Base-by-base conservation (phyloP, 2,888 invertebrate species). In the Drosophila emarginata region DNA sequence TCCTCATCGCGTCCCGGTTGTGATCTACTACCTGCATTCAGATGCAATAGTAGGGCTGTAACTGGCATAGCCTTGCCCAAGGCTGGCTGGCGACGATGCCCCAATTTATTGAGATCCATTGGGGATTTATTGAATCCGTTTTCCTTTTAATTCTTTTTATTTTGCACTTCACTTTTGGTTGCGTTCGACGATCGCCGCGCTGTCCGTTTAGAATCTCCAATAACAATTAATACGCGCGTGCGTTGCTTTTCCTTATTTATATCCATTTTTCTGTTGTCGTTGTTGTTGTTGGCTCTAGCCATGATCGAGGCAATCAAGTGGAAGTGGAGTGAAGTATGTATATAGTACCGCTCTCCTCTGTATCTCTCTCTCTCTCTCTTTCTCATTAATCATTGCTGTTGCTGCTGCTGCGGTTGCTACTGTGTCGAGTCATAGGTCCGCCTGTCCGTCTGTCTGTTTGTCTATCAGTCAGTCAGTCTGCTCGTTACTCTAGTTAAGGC, bases 241-340 rank as follows among this genome's bases (percentile, higher is more conserved):
- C 87, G 87, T 86, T 88, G 84, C 88, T 76, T 79, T 84, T 91
- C 91, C 91, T 91, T 91, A 91, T 91, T 91, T 91, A 91, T 91
- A 91, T 91, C 82, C 85, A 72, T 77, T 81, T 54, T 50, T 45
- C n/a, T 59, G 40, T 52, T 54, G 23, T 51, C 12, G 54, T 54
- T 32, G 32, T 54, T 32, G 54, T 70, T 84, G 89, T 15, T 32
- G 57, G 64, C 74, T 81, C 84, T 81, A 78, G 71, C 83, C 86
- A 76, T 85, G 86, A 89, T 86, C 91, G 91, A 91, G 91, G 91
- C 89, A 89, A 91, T 89, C 90, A 87, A 84, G 83, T 80, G 80
- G 78, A 77, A 74, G 76, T 80, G 79, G 45, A 45, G 45, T 45
- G 45, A 45, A 45, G 45, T 45, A 45, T 18, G 40, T 40, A 45